phyloP scores from a whole-genome alignment of 2,797 vertebrate species.

The Enteromius argenteus region DNA sequence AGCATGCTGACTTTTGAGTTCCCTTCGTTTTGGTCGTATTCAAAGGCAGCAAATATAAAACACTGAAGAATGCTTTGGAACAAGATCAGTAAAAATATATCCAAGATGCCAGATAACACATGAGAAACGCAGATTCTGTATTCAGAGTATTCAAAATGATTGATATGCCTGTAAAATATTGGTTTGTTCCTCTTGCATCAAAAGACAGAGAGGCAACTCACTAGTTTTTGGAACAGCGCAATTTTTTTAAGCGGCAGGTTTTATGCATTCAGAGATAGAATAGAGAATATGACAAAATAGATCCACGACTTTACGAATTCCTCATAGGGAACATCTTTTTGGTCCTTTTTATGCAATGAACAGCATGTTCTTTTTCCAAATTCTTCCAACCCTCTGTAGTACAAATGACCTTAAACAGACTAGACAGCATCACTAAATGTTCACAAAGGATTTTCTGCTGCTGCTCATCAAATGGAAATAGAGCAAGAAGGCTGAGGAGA shows the following conservation, averaged over 20 bases:
- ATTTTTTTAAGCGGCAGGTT: conserved; percentile 80
- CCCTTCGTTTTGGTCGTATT: neutral
- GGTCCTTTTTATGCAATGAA: conserved; percentile 67
- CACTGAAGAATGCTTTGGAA: neutral
- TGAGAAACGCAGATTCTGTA: neutral
- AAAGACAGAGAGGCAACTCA: neutral
- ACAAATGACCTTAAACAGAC: conserved; percentile 75
- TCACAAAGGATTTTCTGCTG: conserved; percentile 74
- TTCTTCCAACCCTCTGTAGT: conserved; percentile 69
- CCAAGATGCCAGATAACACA: neutral
- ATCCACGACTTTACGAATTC: conserved; percentile 78
- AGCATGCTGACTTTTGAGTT: neutral
- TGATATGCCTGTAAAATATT: neutral
- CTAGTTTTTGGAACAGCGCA: neutral
- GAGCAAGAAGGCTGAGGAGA: conserved; percentile 66
- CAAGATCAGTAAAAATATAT: neutral
- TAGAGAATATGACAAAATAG: conserved; percentile 47
- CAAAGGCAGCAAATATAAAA: neutral
- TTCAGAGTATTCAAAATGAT: neutral
- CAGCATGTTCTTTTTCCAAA: conserved; percentile 77
- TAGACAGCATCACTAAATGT: conserved; percentile 80
- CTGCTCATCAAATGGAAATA: conserved; percentile 66
- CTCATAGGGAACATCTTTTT: conserved; percentile 80
- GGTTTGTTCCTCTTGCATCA: neutral
- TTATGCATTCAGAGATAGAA: conserved; percentile 69